Conservation (phyloP, 2,797 vertebrate genomes). For the Schizopygopsis pylzovi region DNA sequence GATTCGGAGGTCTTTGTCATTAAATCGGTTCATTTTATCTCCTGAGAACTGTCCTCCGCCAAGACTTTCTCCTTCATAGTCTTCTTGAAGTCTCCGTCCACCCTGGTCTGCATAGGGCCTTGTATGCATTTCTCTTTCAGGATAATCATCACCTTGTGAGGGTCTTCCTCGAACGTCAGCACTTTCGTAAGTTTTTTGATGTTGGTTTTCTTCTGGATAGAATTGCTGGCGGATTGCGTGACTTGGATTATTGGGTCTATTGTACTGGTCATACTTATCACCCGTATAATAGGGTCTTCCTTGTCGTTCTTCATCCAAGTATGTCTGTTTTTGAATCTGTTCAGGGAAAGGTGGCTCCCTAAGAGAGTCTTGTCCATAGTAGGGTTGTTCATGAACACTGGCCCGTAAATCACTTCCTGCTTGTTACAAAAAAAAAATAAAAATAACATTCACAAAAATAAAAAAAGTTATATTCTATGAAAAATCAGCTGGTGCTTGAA, state of each 20-base stretch:
- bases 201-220: constrained; percentile 32
- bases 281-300: constrained; percentile 48
- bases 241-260: constrained; percentile 58
- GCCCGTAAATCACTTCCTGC: constrained; percentile 18
- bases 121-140: constrained; percentile 19
- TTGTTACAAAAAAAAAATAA: not conserved
- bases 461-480: not conserved
- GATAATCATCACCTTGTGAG: not conserved
- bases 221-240: constrained; percentile 61
- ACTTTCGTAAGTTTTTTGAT: constrained; percentile 58
- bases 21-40: constrained; percentile 25
- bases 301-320: constrained; percentile 47
- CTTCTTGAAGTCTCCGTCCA: constrained; percentile 4
- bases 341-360: constrained; percentile 45
- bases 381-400: constrained; percentile 1
- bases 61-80: constrained; percentile 26
- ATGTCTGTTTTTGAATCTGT: constrained; percentile 39
- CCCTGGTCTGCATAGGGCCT: constrained; percentile 23
- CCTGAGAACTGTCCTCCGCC: constrained; percentile 27
- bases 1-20: constrained; percentile 33
- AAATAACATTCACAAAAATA: not conserved
- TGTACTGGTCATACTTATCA: constrained; percentile 44
- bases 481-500: not conserved
- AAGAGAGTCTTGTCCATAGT: constrained; percentile 21
- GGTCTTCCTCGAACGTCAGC: constrained; percentile 45